Evolutionary conservation across 2,113 vertebrate species (phyloP).

Genomic region (Macquaria ambigua): DNA sequence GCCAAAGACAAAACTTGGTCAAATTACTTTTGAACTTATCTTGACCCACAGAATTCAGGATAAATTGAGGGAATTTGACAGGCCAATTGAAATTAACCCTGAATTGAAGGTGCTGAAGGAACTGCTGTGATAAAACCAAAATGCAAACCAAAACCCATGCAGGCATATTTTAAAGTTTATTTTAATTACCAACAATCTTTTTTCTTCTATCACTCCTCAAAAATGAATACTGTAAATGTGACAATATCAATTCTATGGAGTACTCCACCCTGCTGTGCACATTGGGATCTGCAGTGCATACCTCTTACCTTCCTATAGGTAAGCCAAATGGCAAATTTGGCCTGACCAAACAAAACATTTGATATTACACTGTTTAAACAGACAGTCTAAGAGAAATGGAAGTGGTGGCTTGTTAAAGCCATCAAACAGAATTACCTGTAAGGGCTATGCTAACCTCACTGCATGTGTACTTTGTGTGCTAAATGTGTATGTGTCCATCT

Average conservation of each 20-base stretch:
- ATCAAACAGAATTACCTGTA: conserved; percentile 71
- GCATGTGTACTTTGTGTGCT: conserved; percentile 34
- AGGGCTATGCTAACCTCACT: conserved; percentile 36
- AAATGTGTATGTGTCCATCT: neutral
- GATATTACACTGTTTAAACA: conserved; percentile 63
- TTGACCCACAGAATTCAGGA: neutral
- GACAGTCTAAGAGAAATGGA: conserved; percentile 57
- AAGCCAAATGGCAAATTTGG: conserved; percentile 43
- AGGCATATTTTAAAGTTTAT: neutral
- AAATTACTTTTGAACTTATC: neutral
- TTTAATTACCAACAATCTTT: conserved; percentile 17
- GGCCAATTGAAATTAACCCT: conserved; percentile 10
- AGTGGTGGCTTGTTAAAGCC: conserved; percentile 68
- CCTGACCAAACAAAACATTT: conserved; percentile 55
- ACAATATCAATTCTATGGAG: conserved; percentile 21
- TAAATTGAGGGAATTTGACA: neutral
- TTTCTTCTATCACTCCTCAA: conserved; percentile 18
- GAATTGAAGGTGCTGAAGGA: neutral
- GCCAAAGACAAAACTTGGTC: neutral
- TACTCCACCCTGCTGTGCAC: conserved; percentile 1
- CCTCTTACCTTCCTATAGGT: conserved; percentile 34
- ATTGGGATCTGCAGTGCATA: conserved; percentile 19
- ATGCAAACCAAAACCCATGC: too few relatives aligned
- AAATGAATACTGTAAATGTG: conserved; percentile 18
- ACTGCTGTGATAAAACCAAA: conserved; percentile 4